Evolutionary conservation across 2,797 vertebrate species (phyloP), one percentile per base, ranked within the genome.

Genomic region (Sciaenops ocellatus): DNA sequence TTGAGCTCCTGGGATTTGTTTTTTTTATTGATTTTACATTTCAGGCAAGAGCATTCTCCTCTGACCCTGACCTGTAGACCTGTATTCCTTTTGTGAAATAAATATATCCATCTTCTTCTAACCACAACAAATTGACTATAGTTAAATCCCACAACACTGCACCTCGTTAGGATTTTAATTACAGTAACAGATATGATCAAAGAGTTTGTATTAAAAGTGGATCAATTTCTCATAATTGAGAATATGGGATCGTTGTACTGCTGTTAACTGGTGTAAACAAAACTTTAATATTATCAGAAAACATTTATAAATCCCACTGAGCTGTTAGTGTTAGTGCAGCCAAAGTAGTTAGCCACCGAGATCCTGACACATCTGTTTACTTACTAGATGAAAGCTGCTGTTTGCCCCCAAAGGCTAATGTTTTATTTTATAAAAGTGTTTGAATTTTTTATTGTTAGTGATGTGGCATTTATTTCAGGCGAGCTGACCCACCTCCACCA

Each of bases 21-120:
- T 72, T 55, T 38, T 89, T 38, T 89, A 92, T 91, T 88, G 88
- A 90, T 93, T 89, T 73, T 72, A 76, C 83, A 84, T 87, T 76
- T 80, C 46, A 78, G 75, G 17, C 60, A 68, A 89, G 87, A 89
- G 86, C 72, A 76, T 77, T 83, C 80, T 91, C 77, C 76, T 80
- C 26, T 88, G 86, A 90, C 88, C 88, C 83, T 82, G 90, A 88
- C 59, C 80, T 52, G 22, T 50, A 16, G 90, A 88, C 59, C 80
- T 52, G 22, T 50, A 16, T 50, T 78, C 34, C 57, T 63, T 80
- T 79, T 82, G 83, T 87, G 81, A 88, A 87, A 89, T 85, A 85
- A 91, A 88, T 69, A 75, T 75, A 42, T 70, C 28, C 61, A 51
- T 28, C 78, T 70, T 79, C 48, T 50, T 71, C 26, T 16, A 60